These are phyloP conservation scores for Porites evermanni DNA, from an alignment of 92 coral and sea anemone species.

Conservation along the genomic window DNA sequence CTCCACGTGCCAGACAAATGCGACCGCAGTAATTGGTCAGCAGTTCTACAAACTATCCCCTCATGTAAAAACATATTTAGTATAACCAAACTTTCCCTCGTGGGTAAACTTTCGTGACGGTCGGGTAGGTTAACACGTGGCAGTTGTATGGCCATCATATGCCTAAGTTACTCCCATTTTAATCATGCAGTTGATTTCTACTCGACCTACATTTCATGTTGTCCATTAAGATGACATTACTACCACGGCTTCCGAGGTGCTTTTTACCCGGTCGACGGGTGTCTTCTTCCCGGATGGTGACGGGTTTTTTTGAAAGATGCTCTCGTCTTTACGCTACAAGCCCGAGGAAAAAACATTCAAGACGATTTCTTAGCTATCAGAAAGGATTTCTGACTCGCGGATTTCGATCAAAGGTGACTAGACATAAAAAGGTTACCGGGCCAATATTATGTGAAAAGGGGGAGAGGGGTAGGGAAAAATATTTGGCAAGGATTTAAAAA, in stretches of 20 bases:
- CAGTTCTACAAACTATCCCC: background rate
- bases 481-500: too few relatives aligned
- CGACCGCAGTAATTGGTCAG: conserved; percentile 6
- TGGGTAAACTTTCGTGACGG: too few relatives aligned
- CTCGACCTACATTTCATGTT: background rate
- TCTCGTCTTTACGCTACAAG: background rate
- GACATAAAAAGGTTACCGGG: background rate
- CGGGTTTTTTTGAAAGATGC: background rate
- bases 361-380: background rate
- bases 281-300: background rate
- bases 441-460: background rate
- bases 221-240: background rate
- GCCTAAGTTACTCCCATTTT: background rate
- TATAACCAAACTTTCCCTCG: too few relatives aligned
- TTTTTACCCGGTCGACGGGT: background rate
- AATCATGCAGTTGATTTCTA: background rate
- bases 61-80: background rate
- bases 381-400: background rate
- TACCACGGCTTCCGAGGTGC: background rate
- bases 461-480: too few relatives aligned
- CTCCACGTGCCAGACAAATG: too few relatives aligned
- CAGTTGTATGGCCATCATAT: background rate
- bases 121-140: too few relatives aligned
- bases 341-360: background rate
- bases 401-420: conserved; percentile 1